Evolutionary conservation across 2,888 invertebrate genomes (phyloP), one percentile per base, ranked within the genome.

Genomic region (Eledone cirrhosa): DNA sequence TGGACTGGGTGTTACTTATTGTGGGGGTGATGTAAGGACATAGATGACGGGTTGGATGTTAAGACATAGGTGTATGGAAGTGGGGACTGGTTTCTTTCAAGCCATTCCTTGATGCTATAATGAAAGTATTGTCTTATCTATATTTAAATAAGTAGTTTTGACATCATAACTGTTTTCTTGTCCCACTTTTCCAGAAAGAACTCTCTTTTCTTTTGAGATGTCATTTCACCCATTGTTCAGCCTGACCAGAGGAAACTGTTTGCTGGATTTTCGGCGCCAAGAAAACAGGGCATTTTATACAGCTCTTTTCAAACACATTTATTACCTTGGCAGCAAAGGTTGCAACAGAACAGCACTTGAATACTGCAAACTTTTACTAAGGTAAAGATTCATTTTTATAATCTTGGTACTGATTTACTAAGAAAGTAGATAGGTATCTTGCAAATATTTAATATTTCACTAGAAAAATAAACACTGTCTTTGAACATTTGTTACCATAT

Each of bases 261-360:
- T 95, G 78, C 90, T 97, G 69, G 95, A 95, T 88, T 97, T 96
- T 88, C 93, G 93, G 78, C 93, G 93, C 82, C 95, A 95, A 89
- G 96, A 96, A 90, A 97, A 97, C 91, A 93, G 94, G 93, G 93
- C 95, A 7, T 92, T 97, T 82, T 96, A 94, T 88, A 93, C 96
- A 79, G 94, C 95, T 0, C 90, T 97, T 33, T 96, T 96, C 89
- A 95, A 95, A 87, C 95, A 96, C 89, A 92, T 96, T 81, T 92
- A 93, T 79, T 95, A 94, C 88, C 93, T 96, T 79, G 95, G 95
- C 47, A 94, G 94, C 81, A 92, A 95, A 82, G 95, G 96, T 8
- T 96, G 96, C 90, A 94, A 94, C 87, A 93, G 96, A 82, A 96
- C 97, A 2, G 95, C 96, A n/a, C 92, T 97, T 83, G 96, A 97